These are phyloP conservation scores for Rhinolophus sinicus DNA, from an alignment of 2,113 vertebrate species.

Conservation along the genomic window DNA sequence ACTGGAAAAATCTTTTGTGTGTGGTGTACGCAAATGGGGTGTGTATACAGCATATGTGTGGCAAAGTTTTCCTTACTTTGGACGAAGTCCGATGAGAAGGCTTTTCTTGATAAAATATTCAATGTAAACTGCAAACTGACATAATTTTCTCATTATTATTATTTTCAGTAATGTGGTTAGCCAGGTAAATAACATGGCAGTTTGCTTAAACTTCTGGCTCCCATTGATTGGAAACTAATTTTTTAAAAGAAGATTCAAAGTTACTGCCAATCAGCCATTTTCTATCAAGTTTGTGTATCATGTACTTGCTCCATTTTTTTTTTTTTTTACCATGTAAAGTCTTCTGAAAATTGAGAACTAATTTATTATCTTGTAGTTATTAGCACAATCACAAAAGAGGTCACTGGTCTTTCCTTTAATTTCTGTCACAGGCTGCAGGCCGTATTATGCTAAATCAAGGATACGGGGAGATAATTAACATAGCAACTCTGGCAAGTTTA, in stretches of 20 bases:
- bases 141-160: neutral
- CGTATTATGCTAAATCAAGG: conserved; percentile 96
- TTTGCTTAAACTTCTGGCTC: neutral
- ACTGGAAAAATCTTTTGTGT: neutral
- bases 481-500: conserved; percentile 96
- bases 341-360: conserved; percentile 89
- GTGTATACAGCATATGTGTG: neutral
- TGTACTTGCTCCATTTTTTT: conserved; percentile 79
- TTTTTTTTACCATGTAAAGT: conserved; percentile 84
- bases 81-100: neutral
- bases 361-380: conserved; percentile 91
- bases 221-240: neutral
- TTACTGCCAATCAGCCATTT: conserved; percentile 76
- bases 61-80: neutral
- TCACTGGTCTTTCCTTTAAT: conserved; percentile 91
- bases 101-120: neutral
- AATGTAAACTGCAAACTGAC: neutral
- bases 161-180: neutral
- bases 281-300: conserved; percentile 82
- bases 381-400: conserved; percentile 90
- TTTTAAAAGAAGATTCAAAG: neutral
- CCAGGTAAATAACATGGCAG: neutral
- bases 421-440: conserved; percentile 93
- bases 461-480: conserved; percentile 98
- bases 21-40: fast-evolving